These are phyloP conservation scores for Anoplopoma fimbria DNA, from an alignment of 2,113 vertebrate genomes.

Conservation along the genomic window DNA sequence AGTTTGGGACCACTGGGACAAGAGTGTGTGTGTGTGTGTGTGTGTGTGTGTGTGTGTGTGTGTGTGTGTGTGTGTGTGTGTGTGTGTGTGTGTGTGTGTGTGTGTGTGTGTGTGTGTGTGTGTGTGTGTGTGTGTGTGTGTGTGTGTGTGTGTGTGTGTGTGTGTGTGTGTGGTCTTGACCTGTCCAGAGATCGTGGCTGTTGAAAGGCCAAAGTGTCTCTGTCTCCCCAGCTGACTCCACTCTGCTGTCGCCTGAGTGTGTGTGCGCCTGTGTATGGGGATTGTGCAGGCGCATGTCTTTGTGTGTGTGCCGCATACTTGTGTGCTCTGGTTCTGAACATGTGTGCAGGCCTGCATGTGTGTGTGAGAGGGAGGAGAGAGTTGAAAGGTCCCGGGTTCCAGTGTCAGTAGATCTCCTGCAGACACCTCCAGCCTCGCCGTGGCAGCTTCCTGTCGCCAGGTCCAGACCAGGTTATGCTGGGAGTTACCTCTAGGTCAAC, in stretches of 20 bases:
- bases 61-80: slow-evolving; percentile 68
- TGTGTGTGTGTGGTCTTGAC: slow-evolving; percentile 80
- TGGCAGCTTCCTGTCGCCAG: slow-evolving; percentile 76
- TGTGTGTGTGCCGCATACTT: slow-evolving; percentile 23
- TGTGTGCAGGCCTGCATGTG: slow-evolving; percentile 47
- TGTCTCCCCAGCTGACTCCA: slow-evolving; percentile 80
- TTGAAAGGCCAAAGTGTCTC: slow-evolving; percentile 81
- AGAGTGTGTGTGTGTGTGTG: slow-evolving; percentile 25
- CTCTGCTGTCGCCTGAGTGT: slow-evolving; percentile 74
- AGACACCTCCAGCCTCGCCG: slow-evolving; percentile 56
- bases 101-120: slow-evolving; percentile 69
- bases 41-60: slow-evolving; percentile 26
- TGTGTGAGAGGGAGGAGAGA: slow-evolving; percentile 48
- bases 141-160: slow-evolving; percentile 22
- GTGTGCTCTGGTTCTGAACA: slow-evolving; percentile 43
- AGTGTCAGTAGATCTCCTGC: slow-evolving; percentile 72
- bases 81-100: slow-evolving; percentile 19
- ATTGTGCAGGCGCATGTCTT: slow-evolving; percentile 5
- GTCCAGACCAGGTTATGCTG: slow-evolving; percentile 63
- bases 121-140: slow-evolving; percentile 67
- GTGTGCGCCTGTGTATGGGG: slow-evolving; percentile 34
- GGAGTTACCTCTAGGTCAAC: slow-evolving; percentile 63
- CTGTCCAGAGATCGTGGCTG: slow-evolving; percentile 77
- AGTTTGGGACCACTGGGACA: slow-evolving; percentile 40
- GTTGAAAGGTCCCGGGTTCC: slow-evolving; percentile 67